Percentiles rank a stretch among this genome's conserved stretches.
These are phyloP conservation scores for Todiramphus saurophagus DNA, from an alignment of 2,113 vertebrate genomes.

Conservation along the genomic window DNA sequence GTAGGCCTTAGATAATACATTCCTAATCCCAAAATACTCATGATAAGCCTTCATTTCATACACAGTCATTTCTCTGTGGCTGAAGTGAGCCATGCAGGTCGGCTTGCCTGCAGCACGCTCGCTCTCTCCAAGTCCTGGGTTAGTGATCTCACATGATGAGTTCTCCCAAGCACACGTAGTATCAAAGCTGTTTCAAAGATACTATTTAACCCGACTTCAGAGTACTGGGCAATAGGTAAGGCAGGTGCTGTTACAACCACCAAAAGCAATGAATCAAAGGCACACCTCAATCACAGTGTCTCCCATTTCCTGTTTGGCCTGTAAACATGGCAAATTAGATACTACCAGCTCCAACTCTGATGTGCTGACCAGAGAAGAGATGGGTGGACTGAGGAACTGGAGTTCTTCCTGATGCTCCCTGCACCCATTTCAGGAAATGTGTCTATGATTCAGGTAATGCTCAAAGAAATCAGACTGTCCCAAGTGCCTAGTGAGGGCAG, in stretches of 20 bases:
- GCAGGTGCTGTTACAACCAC: not conserved
- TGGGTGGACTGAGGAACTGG: not conserved
- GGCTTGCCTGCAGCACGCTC: not conserved
- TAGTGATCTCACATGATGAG: not conserved
- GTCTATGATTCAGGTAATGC: not conserved
- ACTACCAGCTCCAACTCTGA: not conserved
- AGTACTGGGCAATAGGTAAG: not conserved
- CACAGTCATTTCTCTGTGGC: not conserved
- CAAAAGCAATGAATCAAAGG: not conserved
- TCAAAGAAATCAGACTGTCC: not conserved
- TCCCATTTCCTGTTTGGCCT: slow-evolving; percentile 16
- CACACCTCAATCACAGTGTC: not conserved
- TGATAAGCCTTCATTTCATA: not conserved
- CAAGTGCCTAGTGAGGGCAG: not conserved
- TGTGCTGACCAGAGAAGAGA: not conserved
- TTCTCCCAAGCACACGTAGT: not conserved
- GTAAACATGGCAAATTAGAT: not conserved
- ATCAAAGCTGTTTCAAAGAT: not conserved
- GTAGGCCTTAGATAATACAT: not conserved
- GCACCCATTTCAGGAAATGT: not conserved
- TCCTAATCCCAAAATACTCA: not conserved
- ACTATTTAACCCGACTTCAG: not conserved
- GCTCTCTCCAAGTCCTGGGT: not conserved
- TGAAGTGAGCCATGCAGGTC: not conserved
- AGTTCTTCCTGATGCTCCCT: not conserved